Base-by-base conservation (phyloP, 2,797 vertebrate genomes). In the Melopsittacus undulatus region DNA sequence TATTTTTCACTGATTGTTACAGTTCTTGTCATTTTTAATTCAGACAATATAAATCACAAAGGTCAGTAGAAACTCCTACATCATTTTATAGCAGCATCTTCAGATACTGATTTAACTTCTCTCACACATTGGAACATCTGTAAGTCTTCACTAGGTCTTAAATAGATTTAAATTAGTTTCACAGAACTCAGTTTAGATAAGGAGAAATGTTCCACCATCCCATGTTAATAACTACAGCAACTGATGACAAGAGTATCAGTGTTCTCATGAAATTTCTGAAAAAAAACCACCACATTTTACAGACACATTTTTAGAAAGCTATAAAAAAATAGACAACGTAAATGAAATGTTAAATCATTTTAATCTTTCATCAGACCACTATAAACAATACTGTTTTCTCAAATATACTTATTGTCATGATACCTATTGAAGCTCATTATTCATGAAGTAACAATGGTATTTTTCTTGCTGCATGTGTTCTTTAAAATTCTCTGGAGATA, bases 321-420 rank as follows among this genome's bases (percentile, higher is more conserved):
- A 5, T 61, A 79, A 9, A 66, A 96, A 94, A 74, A 70, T 32
- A 88, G 76, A n/a, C 5, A 68, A 52, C 49, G 76, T 87, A 94
- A 90, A 92, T 80, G 42, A 92, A 94, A 94, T 76, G 42, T 84
- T 95, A 91, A 73, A 87, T 68, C 18, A 42, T 83, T 90, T 83
- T 84, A 94, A 94, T 92, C 84, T 87, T 95, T 96, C 95, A 94
- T 23, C 68, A 96, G 43, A 90, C 32, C 80, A 69, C 30, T 79
- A 57, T 54, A 91, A 95, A 90, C 43, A 90, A 68, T 46, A 78
- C 27, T 51, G 32, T 91, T 92, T 93, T 87, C 77, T 90, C 82
- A 95, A 96, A 91, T 94, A 92, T 66, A 79, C 70, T 96, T 95
- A 91, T 96, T 92, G 69, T 85, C 78, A 86, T 75, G 22, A 36